Base-by-base conservation (phyloP, 2,888 invertebrate genomes). In the Epistrophella euchroma region DNA sequence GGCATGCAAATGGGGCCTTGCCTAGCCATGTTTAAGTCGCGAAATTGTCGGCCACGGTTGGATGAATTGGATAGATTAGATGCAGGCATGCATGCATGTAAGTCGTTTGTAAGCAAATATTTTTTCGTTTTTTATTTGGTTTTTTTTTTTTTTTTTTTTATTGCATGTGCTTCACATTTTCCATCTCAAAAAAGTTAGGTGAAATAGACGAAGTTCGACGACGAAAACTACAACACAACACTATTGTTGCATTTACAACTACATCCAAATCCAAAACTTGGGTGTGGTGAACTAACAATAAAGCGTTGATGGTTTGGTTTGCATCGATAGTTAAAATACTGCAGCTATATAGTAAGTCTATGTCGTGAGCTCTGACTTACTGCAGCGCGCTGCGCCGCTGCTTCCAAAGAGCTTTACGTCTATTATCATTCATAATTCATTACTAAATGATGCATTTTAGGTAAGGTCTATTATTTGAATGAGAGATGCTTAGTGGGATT, bases 71-170 rank as follows among this genome's bases (percentile, higher is more conserved):
- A 82, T 73, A 86, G 86, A 86, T 86, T 82, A 86, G 86, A 86
- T 82, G 86, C 77, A 77, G 58, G 81, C 77, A 86, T 86, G 86
- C 82, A 86, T 86, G 86, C 86, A 82, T 86, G 86, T 86, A 82
- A 77, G 64, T 82, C 86, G 86, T 86, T 86, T 86, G 86, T 86
- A 82, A 84, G 66, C 75, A 22, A 70, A 78, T 35, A 64, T 25
- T 17, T 35, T 62, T 62, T 19, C 35, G 45, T 22, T n/a, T 32
- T 37, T 37, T 43, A 7, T 43, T 43, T n/a, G 0, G 13, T 17
- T 7, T 32, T 25, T 22, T 40, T 56, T 11, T 37, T 60, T 40
- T 10, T 56, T 5, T 60, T 37, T 35, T 6, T 40, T 32, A 19
- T 7, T 47, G 66, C n/a, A 19, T 66, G 35, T 45, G 68, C 70